phyloP scores from a whole-genome alignment of 2,113 vertebrate genomes.

The Nyctereutes procyonoides region DNA sequence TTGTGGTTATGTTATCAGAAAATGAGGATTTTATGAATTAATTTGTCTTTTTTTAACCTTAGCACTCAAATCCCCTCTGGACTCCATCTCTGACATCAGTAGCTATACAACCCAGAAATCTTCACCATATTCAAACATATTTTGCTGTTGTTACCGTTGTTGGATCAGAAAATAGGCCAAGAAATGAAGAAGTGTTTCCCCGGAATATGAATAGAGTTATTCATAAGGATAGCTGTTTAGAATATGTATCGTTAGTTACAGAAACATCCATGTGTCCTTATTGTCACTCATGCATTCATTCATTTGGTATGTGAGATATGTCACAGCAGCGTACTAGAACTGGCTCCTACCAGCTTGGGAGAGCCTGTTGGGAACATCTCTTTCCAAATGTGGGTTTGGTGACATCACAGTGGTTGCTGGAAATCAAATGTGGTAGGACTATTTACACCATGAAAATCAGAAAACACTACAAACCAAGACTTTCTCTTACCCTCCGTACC shows the following conservation, averaged over 20 bases:
- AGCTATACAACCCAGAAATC: not conserved
- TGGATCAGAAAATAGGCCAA: not conserved
- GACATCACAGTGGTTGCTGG: not conserved
- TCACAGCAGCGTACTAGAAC: not conserved
- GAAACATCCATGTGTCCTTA: not conserved
- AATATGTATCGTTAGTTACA: not conserved
- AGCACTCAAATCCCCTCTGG: not conserved
- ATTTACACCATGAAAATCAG: not conserved
- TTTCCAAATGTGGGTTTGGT: not conserved
- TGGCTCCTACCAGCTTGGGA: not conserved
- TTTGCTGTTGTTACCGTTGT: not conserved
- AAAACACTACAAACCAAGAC: not conserved
- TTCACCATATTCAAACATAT: not conserved
- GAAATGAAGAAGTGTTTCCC: not conserved
- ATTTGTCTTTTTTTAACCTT: not conserved
- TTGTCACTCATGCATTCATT: not conserved
- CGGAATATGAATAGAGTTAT: not conserved
- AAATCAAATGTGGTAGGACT: not conserved
- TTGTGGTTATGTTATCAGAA: not conserved
- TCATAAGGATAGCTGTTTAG: not conserved
- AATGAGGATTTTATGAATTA: not conserved
- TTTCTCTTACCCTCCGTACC: not conserved
- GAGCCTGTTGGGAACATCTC: not conserved
- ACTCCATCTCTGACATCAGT: not conserved
- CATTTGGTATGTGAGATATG: not conserved